A percentile compares a stretch with the other conserved stretches of the same genome.
Conservation (phyloP, 2,888 invertebrate genomes). For the Gastrophysa polygoni region DNA sequence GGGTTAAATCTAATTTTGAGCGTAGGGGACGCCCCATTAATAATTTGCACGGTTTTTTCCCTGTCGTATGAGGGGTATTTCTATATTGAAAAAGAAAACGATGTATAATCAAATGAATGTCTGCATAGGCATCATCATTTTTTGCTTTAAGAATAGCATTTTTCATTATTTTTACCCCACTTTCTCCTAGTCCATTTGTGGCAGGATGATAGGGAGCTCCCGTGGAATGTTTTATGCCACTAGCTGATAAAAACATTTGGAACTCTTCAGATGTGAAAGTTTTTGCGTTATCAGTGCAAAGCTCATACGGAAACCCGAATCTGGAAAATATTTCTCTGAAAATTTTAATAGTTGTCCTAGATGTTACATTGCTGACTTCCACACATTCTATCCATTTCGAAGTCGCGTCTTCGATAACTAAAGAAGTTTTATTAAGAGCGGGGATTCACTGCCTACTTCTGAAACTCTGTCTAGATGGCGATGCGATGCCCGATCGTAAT, state of each 20-base stretch:
- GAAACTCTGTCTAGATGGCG: too few species aligned
- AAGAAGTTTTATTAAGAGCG: neutral
- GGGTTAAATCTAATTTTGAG: too few species aligned
- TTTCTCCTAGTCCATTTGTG: slow-evolving; percentile 11
- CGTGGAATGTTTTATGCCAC: slow-evolving; percentile 6
- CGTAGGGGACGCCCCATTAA: slow-evolving; percentile 13
- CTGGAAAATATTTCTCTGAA: slow-evolving; percentile 1
- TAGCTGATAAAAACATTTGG: neutral
- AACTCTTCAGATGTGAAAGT: neutral
- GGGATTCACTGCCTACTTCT: too few species aligned
- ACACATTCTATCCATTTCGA: slow-evolving; percentile 17
- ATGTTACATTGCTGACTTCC: slow-evolving; percentile 1
- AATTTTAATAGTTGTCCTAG: slow-evolving; percentile 5
- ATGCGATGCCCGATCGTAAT: too few species aligned
- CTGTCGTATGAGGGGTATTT: slow-evolving; percentile 13
- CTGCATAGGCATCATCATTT: slow-evolving; percentile 10
- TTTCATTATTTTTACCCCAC: slow-evolving; percentile 19
- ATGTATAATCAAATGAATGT: slow-evolving; percentile 10
- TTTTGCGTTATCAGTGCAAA: slow-evolving; percentile 1
- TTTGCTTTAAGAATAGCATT: slow-evolving; percentile 12
- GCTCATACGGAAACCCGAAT: neutral
- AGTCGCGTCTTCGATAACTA: slow-evolving; percentile 8
- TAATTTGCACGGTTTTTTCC: slow-evolving; percentile 11
- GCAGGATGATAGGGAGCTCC: slow-evolving; percentile 16
- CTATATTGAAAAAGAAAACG: slow-evolving; percentile 15